Evolutionary conservation across 1,140 invertebrate species (phyloP), one percentile per base, ranked within the genome.

Genomic region (Augochlora pura): DNA sequence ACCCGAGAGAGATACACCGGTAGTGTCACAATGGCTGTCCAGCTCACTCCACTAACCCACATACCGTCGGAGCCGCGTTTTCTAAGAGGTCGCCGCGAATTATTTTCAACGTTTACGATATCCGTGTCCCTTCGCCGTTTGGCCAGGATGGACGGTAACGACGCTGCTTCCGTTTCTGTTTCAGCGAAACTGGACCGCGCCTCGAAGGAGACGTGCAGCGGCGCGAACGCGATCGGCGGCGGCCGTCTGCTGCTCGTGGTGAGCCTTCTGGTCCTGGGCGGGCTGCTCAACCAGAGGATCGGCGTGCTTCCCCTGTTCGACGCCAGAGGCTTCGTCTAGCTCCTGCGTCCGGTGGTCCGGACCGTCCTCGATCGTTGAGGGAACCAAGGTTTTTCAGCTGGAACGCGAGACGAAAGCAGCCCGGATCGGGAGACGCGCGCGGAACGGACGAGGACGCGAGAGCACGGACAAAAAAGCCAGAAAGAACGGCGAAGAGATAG

Each of bases 131-230:
- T 32, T 32, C 32, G 32, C 32, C 32, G 32, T 1, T 32, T 4
- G 32, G 32, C 32, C 2, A 46, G 9, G 14, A 46, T 14, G 14
- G 42, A 12, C 10, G 1, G 10, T 46, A 46, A 46, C 42, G 42
- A 10, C 1, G 10, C 42, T 14, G 10, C 2, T 14, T 46, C 12
- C 42, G 42, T 46, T 83, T 90, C 32, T 90, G 86, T 92, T 92
- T 2, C 87, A 93, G 92, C 91, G 8, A 92, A 92, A 88, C 70
- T 92, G 82, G 91, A 93, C 23, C 87, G 90, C 79, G 79, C 84
- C 38, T 88, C 91, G 60, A 93, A 92, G 76, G 90, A 92, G 39
- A 89, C 90, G 10, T 92, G 92, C 86, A 93, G 87, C 80, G 90
- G 91, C 32, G 88, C 88, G 16, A 85, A 76, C 27, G 32, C 73